These are phyloP conservation scores for Aporophyla nigra DNA, from an alignment of 2,888 invertebrate genomes.

Conservation along the genomic window DNA sequence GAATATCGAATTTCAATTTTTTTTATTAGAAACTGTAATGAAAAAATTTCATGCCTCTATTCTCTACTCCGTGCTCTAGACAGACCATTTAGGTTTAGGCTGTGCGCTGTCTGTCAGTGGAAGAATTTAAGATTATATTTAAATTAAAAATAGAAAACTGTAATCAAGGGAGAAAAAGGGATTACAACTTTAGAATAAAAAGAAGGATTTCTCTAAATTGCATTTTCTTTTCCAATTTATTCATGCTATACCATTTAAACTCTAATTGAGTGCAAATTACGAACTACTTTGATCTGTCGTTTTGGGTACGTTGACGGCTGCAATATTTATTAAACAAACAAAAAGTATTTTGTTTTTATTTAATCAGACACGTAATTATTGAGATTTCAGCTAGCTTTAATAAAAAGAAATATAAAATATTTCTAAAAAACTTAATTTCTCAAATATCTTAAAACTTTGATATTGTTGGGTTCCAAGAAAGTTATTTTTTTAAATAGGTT, in stretches of 20 bases:
- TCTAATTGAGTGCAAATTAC: constrained; percentile 2
- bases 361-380: constrained; percentile 4
- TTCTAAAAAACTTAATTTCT: neutral
- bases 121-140: neutral
- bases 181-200: neutral
- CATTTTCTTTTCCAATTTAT: constrained; percentile 8
- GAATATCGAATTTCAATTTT: no score
- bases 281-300: constrained; percentile 17
- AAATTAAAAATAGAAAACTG: neutral
- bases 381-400: neutral
- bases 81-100: neutral
- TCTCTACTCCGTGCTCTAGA: no score
- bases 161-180: neutral
- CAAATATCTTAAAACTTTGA: neutral
- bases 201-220: neutral
- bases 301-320: neutral
- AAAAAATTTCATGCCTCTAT: neutral
- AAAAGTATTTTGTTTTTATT: constrained; percentile 9
- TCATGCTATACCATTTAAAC: neutral
- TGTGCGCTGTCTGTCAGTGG: neutral
- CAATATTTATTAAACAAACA: neutral
- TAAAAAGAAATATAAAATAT: neutral
- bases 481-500: neutral
- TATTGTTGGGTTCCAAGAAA: neutral
- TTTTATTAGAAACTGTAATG: neutral